Base-by-base conservation (phyloP, 2,888 invertebrate genomes). In the Lymantria dispar region DNA sequence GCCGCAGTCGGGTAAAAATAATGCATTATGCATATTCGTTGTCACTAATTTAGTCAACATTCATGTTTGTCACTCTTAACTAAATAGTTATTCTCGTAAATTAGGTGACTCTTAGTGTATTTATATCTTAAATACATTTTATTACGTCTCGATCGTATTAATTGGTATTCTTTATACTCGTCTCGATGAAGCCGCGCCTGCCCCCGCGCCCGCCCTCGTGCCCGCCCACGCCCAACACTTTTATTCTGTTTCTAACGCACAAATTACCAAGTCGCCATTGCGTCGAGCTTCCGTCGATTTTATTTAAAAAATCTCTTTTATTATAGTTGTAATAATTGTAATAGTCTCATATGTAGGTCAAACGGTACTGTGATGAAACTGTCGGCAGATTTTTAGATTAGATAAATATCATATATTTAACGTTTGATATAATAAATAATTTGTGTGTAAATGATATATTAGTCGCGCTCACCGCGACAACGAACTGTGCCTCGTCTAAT, bases 181-280 rank as follows among this genome's bases (percentile, higher is more conserved):
- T 5, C 3, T 22, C 22, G 3, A 5, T 38, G 37, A 11, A 37
- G 30, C 37, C 37, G 11, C 30, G 11, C 9, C 8, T 7, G 38
- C 2, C 8, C 5, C n/a, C 43, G 48, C 51, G 54, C 49, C 8
- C 12, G 48, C 51, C 50, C 22, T n/a, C n/a, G n/a, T n/a, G n/a
- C n/a, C 50, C 60, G 52, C 60, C 64, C 51, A 58, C 62, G 41
- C 31, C 15, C 13, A 9, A 40, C 11, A 31, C 62, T 48, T 65
- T 66, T 65, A 59, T 65, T 66, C 55, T 57, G 50, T 50, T n/a
- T 30, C 14, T 37, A 63, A 54, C 61, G 54, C 52, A 14, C 52
- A 48, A 37, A 48, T 52, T 64, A 57, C 45, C 0, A 43, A 45
- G 41, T 40, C 48, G 44, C 52, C 48, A 45, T 59, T 49, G 50